Evolutionary conservation across 2,113 vertebrate genomes (phyloP).

Genomic region (Oncorhynchus clarkii): DNA sequence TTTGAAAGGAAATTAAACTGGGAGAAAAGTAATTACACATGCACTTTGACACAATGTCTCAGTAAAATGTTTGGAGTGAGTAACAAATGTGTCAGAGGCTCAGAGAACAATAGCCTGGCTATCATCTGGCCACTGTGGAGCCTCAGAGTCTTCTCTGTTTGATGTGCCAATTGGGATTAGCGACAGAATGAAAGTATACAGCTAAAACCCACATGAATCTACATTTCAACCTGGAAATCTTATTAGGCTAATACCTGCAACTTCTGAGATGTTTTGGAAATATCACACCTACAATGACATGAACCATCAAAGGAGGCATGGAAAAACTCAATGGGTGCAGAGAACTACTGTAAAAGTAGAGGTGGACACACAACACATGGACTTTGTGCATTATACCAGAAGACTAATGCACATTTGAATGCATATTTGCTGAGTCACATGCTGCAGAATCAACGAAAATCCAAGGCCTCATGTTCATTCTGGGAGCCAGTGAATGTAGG

Average conservation of each 20-base stretch:
- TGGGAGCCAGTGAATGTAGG: conserved; percentile 44
- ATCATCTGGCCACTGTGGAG: not conserved
- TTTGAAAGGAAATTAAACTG: not conserved
- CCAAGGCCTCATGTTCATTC: conserved; percentile 35
- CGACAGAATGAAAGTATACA: too few species aligned
- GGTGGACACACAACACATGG: conserved; percentile 11
- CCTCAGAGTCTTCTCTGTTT: too few species aligned
- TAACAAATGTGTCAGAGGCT: not conserved
- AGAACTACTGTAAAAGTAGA: too few species aligned
- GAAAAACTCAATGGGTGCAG: too few species aligned
- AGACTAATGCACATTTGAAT: conserved; percentile 1
- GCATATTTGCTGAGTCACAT: conserved; percentile 12
- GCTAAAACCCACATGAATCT: not conserved
- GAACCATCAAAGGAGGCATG: not conserved
- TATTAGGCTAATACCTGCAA: not conserved
- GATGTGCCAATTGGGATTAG: too few species aligned
- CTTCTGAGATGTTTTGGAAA: not conserved
- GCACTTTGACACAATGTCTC: not conserved
- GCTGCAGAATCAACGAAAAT: conserved; percentile 27
- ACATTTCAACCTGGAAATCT: not conserved
- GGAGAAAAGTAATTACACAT: not conserved
- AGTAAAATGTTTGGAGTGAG: not conserved
- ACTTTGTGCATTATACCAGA: conserved; percentile 38
- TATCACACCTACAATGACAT: not conserved
- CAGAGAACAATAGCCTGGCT: not conserved